phyloP scores from a whole-genome alignment of 2,888 invertebrate species.

The Hypolimnas misippus region DNA sequence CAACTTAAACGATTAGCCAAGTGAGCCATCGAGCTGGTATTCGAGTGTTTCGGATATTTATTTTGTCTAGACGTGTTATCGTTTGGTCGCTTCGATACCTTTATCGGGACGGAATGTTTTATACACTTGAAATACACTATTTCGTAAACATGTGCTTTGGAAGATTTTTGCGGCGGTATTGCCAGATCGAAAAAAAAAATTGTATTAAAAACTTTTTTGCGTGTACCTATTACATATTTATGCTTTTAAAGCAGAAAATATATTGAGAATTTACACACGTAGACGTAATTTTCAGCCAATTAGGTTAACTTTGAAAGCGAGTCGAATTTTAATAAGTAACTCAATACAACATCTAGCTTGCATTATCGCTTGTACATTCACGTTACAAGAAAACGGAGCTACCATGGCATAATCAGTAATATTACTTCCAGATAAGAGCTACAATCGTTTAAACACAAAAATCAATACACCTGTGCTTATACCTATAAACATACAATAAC shows the following conservation, averaged over 20 bases:
- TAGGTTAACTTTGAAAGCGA: slow-evolving; percentile 50
- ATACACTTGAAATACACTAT: slow-evolving; percentile 58
- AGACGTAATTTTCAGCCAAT: slow-evolving; percentile 46
- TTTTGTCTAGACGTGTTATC: slow-evolving; percentile 81
- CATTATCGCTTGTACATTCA: slow-evolving; percentile 34
- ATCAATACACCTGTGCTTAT: slow-evolving; percentile 14
- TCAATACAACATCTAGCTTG: slow-evolving; percentile 36
- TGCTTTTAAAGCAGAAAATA: too few species aligned
- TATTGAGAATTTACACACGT: background rate
- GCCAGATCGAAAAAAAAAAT: background rate
- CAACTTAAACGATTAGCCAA: slow-evolving; percentile 76
- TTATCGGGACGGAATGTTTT: slow-evolving; percentile 76
- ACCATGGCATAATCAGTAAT: slow-evolving; percentile 6
- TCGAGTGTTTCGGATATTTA: slow-evolving; percentile 79
- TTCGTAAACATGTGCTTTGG: slow-evolving; percentile 12
- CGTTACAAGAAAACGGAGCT: slow-evolving; percentile 24
- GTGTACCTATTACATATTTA: too few species aligned
- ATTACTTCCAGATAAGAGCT: slow-evolving; percentile 32
- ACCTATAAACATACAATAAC: slow-evolving; percentile 34
- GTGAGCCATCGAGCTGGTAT: slow-evolving; percentile 80
- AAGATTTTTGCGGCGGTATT: slow-evolving; percentile 7
- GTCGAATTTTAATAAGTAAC: slow-evolving; percentile 46
- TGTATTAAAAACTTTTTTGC: too few species aligned
- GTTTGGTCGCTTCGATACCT: slow-evolving; percentile 64
- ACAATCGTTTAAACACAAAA: slow-evolving; percentile 29